Base-by-base conservation (phyloP, 2,113 vertebrate genomes). In the Motacilla tschutschensis region DNA sequence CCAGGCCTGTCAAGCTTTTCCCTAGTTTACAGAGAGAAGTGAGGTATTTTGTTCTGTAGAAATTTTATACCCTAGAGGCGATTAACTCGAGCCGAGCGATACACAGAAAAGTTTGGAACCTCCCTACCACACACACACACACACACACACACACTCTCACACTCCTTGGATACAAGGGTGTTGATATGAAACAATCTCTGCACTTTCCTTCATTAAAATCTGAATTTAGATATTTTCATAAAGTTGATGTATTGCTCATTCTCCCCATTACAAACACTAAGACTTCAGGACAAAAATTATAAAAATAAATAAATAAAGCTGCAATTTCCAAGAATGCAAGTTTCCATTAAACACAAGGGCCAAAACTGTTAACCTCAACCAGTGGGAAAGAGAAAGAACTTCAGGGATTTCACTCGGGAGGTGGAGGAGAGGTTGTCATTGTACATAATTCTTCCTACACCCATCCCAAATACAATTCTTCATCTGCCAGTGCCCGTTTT, bases 301-400 rank as follows among this genome's bases (percentile, higher is more conserved):
- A 33, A 33, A 28, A 55, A 29, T 15, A 8, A 16, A 15, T 9
- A 9, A 57, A 44, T 41, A 22, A 22, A 10, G 29, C 70, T 51
- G n/a, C 55, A 54, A 91, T 92, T 95, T 96, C 93, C 95, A 94
- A 93, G 95, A 96, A 97, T 93, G 91, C 65, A 95, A 97, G 79
- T 96, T 97, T 96, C 95, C 95, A 94, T 95, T 94, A 91, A 92
- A 70, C 71, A 66, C 51, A 19, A 44, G 74, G 62, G 93, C 89
- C 92, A 96, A 94, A 90, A 87, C 48, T 74, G 33, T 53, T 83
- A 90, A 89, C 64, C 43, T 80, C 41, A 76, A 93, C 85, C 67
- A 87, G 66, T 81, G 77, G 83, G 91, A 91, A 94, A 65, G 58
- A 33, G n/a, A 87, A 79, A 4, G 35, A 82, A 64, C 82, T 85